These are phyloP conservation scores for Hapalemur alaotrensis DNA, from an alignment of 2,797 vertebrate genomes.

Conservation along the genomic window DNA sequence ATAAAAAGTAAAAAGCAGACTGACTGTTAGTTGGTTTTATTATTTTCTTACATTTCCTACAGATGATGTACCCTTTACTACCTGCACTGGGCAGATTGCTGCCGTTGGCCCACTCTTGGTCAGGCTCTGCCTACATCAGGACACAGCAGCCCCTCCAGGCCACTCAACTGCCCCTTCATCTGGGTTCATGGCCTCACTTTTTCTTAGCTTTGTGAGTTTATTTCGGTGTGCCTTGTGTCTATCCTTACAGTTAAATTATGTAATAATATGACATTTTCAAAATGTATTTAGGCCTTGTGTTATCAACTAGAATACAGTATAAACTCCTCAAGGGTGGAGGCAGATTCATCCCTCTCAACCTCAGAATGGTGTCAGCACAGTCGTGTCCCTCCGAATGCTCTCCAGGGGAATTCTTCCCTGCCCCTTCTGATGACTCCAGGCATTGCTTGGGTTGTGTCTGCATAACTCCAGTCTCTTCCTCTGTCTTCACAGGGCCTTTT, in stretches of 20 bases:
- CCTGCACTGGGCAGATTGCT: background rate
- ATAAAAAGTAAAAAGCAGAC: background rate
- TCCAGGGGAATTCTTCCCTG: background rate
- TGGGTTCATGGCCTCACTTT: background rate
- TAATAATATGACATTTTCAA: background rate
- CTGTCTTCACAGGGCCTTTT: background rate
- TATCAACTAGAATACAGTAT: background rate
- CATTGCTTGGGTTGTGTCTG: background rate
- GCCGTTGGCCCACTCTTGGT: background rate
- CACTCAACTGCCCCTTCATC: background rate
- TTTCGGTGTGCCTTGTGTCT: background rate
- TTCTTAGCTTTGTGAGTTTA: background rate
- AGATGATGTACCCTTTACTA: too few species aligned
- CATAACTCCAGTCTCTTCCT: background rate
- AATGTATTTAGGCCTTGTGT: background rate
- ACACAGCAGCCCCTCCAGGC: too few species aligned
- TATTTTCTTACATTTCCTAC: background rate
- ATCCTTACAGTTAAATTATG: background rate
- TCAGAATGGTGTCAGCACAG: background rate
- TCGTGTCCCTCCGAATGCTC: background rate
- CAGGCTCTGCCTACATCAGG: background rate
- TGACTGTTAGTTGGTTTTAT: background rate
- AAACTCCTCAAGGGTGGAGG: background rate
- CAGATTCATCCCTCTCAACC: background rate
- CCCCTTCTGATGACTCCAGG: background rate